Percentiles rank a stretch among this genome's conserved stretches.
Conservation (phyloP, 2,113 vertebrate species). For the Pluvialis apricaria region DNA sequence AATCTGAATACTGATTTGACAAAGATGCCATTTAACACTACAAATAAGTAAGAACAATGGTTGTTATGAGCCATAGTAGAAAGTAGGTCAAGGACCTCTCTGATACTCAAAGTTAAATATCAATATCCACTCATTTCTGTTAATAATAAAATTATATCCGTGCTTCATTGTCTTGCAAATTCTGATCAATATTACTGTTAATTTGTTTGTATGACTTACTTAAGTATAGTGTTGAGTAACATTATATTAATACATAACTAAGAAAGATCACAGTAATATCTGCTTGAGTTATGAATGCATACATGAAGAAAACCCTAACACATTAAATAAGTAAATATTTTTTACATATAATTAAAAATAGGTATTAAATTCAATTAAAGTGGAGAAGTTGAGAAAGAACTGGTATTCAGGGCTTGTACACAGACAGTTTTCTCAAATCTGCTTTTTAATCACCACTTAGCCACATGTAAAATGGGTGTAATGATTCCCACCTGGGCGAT, state of each 20-base stretch:
- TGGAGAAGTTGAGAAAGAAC: not conserved
- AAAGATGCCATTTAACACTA: not conserved
- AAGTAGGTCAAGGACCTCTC: not conserved
- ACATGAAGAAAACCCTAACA: not conserved
- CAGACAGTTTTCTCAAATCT: not conserved
- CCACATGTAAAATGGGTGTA: not conserved
- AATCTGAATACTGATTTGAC: not conserved
- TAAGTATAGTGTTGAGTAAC: not conserved
- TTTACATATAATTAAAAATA: not conserved
- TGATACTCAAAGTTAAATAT: not conserved
- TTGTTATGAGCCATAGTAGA: not conserved
- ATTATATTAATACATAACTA: not conserved
- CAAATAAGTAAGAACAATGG: not conserved
- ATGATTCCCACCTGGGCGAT: not conserved
- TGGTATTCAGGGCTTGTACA: not conserved
- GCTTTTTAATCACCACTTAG: not conserved
- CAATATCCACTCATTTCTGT: not conserved
- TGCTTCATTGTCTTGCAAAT: not conserved
- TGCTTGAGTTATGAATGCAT: not conserved
- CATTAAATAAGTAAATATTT: not conserved
- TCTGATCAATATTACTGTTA: not conserved
- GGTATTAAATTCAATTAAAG: not conserved
- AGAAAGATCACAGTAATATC: not conserved
- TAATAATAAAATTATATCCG: not conserved
- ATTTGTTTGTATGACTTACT: not conserved